These are phyloP conservation scores for rabbit (Oryctolagus cuniculus) DNA, from an alignment of 2,113 vertebrate genomes.

Conservation along the genomic window mOryCun1.1 NC_091452.1:13942001-13942500, in stretches of 20 bases:
- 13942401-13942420: neutral
- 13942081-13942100: neutral
- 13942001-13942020: too few species aligned
- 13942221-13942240: fast-evolving
- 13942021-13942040: neutral
- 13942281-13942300: neutral
- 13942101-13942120: neutral
- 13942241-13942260: neutral
- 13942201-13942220: neutral
- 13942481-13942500: neutral
- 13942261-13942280: neutral
- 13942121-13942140: neutral
- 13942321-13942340: neutral
- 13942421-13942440: neutral
- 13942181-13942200: neutral
- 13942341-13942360: neutral
- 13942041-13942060: neutral
- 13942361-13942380: neutral
- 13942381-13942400: neutral
- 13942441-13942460: neutral
- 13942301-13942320: neutral
- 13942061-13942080: neutral
- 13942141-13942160: neutral
- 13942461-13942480: neutral
- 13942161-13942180: neutral